Evolutionary conservation across 92 coral and sea anemone species (phyloP).

Genomic region (Plumapathes pennacea): DNA sequence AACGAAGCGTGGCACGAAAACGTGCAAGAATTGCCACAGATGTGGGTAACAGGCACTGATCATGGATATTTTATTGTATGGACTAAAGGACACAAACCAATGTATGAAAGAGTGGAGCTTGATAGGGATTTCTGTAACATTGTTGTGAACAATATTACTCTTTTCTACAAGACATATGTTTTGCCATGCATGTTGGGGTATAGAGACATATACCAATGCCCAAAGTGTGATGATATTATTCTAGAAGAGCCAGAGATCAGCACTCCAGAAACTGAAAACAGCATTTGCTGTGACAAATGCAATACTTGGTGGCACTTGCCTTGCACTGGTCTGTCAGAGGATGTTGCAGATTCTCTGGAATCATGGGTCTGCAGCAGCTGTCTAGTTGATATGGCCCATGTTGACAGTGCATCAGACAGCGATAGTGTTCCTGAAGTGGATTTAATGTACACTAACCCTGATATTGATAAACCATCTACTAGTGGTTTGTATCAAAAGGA

Average conservation of each 20-base stretch:
- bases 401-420: constrained; percentile 43
- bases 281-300: constrained; percentile 51
- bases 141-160: constrained; percentile 44
- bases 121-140: constrained; percentile 27
- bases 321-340: constrained; percentile 32
- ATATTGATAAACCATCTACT: too few relatives aligned
- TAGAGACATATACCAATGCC: constrained; percentile 61
- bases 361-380: constrained; percentile 47
- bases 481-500: too few relatives aligned
- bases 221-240: constrained; percentile 45
- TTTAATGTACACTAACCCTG: too few relatives aligned
- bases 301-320: constrained; percentile 57
- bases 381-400: constrained; percentile 45
- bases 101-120: constrained; percentile 47
- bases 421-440: too few relatives aligned
- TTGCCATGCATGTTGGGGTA: constrained; percentile 58
- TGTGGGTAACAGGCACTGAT: constrained; percentile 49
- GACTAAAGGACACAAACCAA: constrained; percentile 38
- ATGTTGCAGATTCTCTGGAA: constrained; percentile 35
- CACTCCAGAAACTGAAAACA: constrained; percentile 36
- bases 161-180: constrained; percentile 57
- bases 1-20: too few relatives aligned
- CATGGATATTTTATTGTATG: constrained; percentile 51
- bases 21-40: too few relatives aligned
- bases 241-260: constrained; percentile 51